Conservation (phyloP, 2,113 vertebrate species). For the Boleophthalmus pectinirostris region DNA sequence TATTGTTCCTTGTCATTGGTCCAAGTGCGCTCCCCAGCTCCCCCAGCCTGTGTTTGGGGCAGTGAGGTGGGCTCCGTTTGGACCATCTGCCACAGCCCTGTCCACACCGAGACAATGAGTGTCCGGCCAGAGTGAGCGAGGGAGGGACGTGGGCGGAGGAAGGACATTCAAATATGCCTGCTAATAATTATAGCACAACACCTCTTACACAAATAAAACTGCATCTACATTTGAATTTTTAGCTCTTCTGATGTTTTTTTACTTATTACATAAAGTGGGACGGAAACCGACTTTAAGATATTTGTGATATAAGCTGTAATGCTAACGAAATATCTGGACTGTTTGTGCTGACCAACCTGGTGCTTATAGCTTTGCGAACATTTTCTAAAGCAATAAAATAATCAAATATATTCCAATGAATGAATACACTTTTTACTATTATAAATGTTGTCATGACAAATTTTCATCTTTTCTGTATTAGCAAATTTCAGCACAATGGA, state of each 20-base stretch:
- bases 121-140: slow-evolving; percentile 19
- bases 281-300: background rate
- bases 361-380: no score
- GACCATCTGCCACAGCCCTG: slow-evolving; percentile 73
- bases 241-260: slow-evolving; percentile 27
- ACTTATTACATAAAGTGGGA: background rate
- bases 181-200: slow-evolving; percentile 53
- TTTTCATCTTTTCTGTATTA: no score
- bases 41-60: slow-evolving; percentile 51
- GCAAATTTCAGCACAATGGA: no score
- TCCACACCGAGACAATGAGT: slow-evolving; percentile 67
- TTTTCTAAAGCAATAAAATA: no score
- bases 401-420: no score
- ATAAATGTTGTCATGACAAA: no score
- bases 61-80: slow-evolving; percentile 60
- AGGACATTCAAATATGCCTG: slow-evolving; percentile 60
- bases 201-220: slow-evolving; percentile 40
- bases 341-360: no score
- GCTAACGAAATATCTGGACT: no score
- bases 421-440: no score
- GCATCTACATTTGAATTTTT: slow-evolving; percentile 12
- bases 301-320: background rate
- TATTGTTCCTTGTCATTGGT: slow-evolving; percentile 56
- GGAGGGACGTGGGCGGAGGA: slow-evolving; percentile 52
- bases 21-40: slow-evolving; percentile 69